Evolutionary conservation across 2,888 invertebrate species (phyloP).

Genomic region (Lepidocyrtinus sp.): DNA sequence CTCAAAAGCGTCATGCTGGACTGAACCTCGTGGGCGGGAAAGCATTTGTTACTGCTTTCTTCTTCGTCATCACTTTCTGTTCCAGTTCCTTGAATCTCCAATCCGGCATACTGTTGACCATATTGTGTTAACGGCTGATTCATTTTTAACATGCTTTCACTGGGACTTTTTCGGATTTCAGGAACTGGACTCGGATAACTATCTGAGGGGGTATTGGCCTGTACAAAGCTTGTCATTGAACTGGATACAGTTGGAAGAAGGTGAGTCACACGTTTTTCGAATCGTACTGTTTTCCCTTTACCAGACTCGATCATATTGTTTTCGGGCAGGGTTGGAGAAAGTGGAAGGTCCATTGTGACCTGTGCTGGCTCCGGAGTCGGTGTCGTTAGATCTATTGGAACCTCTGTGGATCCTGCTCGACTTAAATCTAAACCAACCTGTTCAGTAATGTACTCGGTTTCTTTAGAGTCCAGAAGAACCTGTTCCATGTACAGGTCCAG

Average conservation of each 20-base stretch:
- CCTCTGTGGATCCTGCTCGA: conserved; percentile 25
- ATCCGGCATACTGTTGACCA: neutral
- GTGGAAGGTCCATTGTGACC: neutral
- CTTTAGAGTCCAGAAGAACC: too few relatives aligned
- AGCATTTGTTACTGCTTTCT: neutral
- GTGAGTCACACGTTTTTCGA: conserved; percentile 34
- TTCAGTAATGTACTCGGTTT: too few relatives aligned
- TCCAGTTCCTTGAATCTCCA: conserved; percentile 20
- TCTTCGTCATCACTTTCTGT: conserved; percentile 44
- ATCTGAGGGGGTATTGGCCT: neutral
- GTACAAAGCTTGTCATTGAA: conserved; percentile 25
- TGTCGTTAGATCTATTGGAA: conserved; percentile 37
- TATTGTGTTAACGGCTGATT: neutral
- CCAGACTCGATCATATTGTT: too few relatives aligned
- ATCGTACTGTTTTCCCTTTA: conserved; percentile 21
- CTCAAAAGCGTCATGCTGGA: conserved; percentile 40
- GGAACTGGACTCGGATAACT: neutral
- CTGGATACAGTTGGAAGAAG: conserved; percentile 12
- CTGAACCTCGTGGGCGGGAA: conserved; percentile 35
- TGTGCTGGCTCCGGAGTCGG: conserved; percentile 43
- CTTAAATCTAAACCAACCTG: too few relatives aligned
- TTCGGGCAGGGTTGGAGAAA: too few relatives aligned
- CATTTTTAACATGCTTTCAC: conserved; percentile 23
- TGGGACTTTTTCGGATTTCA: conserved; percentile 30
- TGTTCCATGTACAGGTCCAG: too few relatives aligned